phyloP scores from a whole-genome alignment of 1,140 invertebrate genomes.

The Diprion similis region DNA sequence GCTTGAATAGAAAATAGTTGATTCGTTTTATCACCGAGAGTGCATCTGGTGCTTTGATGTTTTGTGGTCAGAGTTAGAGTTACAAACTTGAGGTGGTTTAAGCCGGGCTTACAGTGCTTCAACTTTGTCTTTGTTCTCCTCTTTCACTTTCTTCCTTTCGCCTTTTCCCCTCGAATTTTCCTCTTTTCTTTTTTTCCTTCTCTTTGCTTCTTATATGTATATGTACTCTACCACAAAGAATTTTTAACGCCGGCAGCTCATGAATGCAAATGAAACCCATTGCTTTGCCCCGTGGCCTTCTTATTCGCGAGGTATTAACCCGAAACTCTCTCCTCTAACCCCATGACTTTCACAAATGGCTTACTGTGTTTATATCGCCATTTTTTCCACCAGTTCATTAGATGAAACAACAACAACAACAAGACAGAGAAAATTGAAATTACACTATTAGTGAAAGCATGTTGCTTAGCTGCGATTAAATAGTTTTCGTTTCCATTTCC shows the following conservation, averaged over 20 bases:
- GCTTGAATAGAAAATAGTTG: too few relatives aligned
- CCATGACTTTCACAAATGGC: not conserved
- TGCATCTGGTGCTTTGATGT: too few relatives aligned
- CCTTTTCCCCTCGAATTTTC: slow-evolving; percentile 8
- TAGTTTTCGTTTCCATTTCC: not conserved
- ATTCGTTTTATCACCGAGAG: too few relatives aligned
- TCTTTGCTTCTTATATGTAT: slow-evolving; percentile 29
- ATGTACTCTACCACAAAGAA: slow-evolving; percentile 20
- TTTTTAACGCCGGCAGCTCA: slow-evolving; percentile 49
- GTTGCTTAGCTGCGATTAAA: too few relatives aligned
- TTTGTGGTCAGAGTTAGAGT: too few relatives aligned
- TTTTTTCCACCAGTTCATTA: not conserved
- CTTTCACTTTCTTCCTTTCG: slow-evolving; percentile 1
- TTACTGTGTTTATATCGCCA: not conserved
- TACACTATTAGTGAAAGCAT: too few relatives aligned
- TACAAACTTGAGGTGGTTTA: not conserved
- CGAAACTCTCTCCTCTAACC: not conserved
- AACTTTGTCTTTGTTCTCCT: slow-evolving; percentile 21
- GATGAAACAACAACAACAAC: not conserved
- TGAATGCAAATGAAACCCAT: slow-evolving; percentile 57
- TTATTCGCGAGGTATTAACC: slow-evolving; percentile 27
- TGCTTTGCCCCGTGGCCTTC: slow-evolving; percentile 26
- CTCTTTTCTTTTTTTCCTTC: slow-evolving; percentile 16
- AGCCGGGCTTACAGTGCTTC: not conserved
- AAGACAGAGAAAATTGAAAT: too few relatives aligned